Base-by-base conservation (phyloP, 2,113 vertebrate genomes). In the Brienomyrus brachyistius region DNA sequence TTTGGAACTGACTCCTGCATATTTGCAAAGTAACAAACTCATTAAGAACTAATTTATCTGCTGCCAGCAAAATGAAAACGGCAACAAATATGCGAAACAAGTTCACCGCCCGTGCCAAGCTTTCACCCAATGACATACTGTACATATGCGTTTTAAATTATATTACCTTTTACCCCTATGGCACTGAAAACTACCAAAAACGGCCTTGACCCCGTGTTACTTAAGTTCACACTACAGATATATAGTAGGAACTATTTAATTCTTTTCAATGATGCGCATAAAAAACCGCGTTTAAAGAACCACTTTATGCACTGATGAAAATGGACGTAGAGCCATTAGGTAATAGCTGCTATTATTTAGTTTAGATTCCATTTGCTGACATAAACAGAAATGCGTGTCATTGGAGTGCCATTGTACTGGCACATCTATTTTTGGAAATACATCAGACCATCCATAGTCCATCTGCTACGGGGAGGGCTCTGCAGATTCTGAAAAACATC, bases 291-390 rank as follows among this genome's bases (percentile, higher is more conserved):
- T 43, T 77, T 80, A 43, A 19, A 80, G 31, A 80, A 80, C 5
- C 17, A 40, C 27, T 77, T 77, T 19, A 77, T 74, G 31, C 27
- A 74, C 66, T 74, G 13, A 35, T 35, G 66, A 74, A 74, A 74
- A 74, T 80, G 74, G 35, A 80, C 4, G 35, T 43, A 17, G 74
- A 80, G 35, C 35, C 43, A 80, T 80, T 80, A 80, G 35, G 74
- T 80, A 43, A 80, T 43, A 43, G 74, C 74, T 70, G 62, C n/a
- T 31, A 70, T 70, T 70, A 70, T 70, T 70, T 70, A 70, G n/a
- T 70, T 70, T 70, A 70, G n/a, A 70, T 70, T 70, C 62, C 74
- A 80, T 80, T 43, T 80, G 74, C 74, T 80, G 74, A 80, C 74
- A 80, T 80, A 80, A 80, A 80, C 74, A 80, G 74, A 80, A 80